These are phyloP conservation scores for Cyprinodon variegatus DNA, from an alignment of 2,113 vertebrate species.

Conservation along the genomic window DNA sequence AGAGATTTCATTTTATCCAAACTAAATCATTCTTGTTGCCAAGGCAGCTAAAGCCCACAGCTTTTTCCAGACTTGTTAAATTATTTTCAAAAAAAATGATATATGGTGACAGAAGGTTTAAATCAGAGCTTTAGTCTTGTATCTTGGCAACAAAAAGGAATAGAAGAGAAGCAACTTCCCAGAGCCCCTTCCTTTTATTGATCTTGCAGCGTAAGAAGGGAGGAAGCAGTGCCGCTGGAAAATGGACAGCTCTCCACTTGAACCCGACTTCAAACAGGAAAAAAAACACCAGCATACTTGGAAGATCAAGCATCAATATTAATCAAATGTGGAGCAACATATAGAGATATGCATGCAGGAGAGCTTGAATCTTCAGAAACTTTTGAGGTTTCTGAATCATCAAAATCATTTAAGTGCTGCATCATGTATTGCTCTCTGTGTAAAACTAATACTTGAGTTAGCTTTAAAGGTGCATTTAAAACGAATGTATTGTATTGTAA, in stretches of 20 bases:
- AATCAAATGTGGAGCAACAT: constrained; percentile 45
- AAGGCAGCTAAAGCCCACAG: constrained; percentile 35
- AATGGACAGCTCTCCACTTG: constrained; percentile 45
- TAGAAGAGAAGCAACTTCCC: constrained; percentile 26
- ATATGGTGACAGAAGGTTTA: constrained; percentile 29
- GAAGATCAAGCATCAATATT: constrained; percentile 45
- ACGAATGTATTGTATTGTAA: not conserved
- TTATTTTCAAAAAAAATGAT: constrained; percentile 32
- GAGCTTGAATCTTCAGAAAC: not conserved
- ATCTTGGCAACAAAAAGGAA: constrained; percentile 68
- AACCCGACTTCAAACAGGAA: constrained; percentile 38
- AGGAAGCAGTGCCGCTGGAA: constrained; percentile 41
- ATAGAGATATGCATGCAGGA: constrained; percentile 7
- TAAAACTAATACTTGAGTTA: not conserved
- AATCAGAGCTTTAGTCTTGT: constrained; percentile 47
- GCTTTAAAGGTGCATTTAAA: not conserved
- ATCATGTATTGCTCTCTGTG: not conserved
- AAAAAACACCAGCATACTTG: constrained; percentile 38
- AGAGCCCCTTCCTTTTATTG: constrained; percentile 49
- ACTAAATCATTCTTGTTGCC: constrained; percentile 42
- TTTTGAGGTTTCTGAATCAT: not conserved
- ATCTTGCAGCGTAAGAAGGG: constrained; percentile 36
- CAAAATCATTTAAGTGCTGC: not conserved
- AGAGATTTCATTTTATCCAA: constrained; percentile 22
- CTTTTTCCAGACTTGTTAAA: constrained; percentile 23